Evolutionary conservation across 2,113 vertebrate species (phyloP).

Genomic region (Columba janthina): DNA sequence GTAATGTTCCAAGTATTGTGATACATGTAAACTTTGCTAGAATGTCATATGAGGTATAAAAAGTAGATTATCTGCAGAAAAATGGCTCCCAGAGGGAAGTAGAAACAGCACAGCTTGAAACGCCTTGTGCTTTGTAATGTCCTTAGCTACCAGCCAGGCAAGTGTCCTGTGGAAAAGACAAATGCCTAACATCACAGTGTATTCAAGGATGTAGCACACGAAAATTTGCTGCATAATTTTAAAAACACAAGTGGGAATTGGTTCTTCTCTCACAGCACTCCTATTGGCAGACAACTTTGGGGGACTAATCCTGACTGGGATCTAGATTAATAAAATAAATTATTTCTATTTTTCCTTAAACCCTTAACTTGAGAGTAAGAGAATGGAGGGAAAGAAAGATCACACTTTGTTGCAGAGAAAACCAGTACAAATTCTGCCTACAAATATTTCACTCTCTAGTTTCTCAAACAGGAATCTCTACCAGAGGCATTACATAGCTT

Average conservation of each 20-base stretch:
- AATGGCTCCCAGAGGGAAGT: slow-evolving; percentile 6
- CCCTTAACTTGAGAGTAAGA: background rate
- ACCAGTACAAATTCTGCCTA: background rate
- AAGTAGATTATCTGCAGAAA: slow-evolving; percentile 34
- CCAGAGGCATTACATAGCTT: background rate
- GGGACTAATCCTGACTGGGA: background rate
- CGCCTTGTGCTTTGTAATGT: background rate
- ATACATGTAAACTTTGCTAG: background rate
- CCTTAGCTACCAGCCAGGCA: slow-evolving; percentile 35
- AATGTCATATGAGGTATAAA: slow-evolving; percentile 32
- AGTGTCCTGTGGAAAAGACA: slow-evolving; percentile 36
- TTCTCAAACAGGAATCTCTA: background rate
- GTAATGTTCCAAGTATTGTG: background rate
- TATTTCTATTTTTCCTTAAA: background rate
- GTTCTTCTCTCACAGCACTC: background rate
- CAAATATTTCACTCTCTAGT: background rate
- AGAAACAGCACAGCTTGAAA: slow-evolving; percentile 41
- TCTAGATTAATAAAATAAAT: background rate
- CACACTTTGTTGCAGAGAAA: background rate
- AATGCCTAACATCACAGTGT: slow-evolving; percentile 3
- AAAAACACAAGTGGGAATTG: background rate
- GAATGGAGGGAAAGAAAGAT: background rate
- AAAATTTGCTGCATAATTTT: background rate
- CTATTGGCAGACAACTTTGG: background rate
- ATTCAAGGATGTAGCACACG: background rate